Evolutionary conservation across 2,797 vertebrate genomes (phyloP), one percentile per base, ranked within the genome.

Genomic region (Chloroceryle inda): DNA sequence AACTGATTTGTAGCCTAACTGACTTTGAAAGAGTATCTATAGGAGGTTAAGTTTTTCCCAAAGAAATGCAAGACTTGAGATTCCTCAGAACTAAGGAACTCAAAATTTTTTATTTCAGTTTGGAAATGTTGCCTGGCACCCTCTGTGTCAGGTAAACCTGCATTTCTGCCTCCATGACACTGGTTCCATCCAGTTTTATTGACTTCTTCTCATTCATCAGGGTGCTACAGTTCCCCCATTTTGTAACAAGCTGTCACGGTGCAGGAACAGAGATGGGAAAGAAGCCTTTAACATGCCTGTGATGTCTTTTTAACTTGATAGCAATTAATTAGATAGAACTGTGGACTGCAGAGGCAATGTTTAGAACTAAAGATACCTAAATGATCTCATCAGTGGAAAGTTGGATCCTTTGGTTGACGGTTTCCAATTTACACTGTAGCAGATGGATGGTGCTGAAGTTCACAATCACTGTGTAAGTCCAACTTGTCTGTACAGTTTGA

Each of bases 361-460:
- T 86, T 79, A 90, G 66, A 94, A 88, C 59, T 88, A 59, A 95
- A 94, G 69, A 75, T 72, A 75, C 47, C 82, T 92, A 81, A 94
- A 89, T 78, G 1, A 91, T 89, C 82, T 88, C 82, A 86, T 92
- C 69, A 91, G 79, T 13, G 5, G 53, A 89, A 95, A 86, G 68
- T 11, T 90, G 76, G 50, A 85, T 94, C 50, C 58, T 77, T 83
- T 91, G 44, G 72, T 58, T 94, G 80, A 50, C 88, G 45, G 82
- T 75, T 96, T 89, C 76, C 94, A 91, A 97, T 96, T 96, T 94
- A 71, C 22, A 23, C 35, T 66, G 69, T 6, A 90, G 82, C 96
- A 96, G 92, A 96, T 95, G 94, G 94, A 95, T 81, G 50, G 47
- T 91, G 82, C 52, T 94, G 92, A 95, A 94, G 92, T 91, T 96